Conservation (phyloP, 2,888 invertebrate genomes). For the Diploptera punctata region DNA sequence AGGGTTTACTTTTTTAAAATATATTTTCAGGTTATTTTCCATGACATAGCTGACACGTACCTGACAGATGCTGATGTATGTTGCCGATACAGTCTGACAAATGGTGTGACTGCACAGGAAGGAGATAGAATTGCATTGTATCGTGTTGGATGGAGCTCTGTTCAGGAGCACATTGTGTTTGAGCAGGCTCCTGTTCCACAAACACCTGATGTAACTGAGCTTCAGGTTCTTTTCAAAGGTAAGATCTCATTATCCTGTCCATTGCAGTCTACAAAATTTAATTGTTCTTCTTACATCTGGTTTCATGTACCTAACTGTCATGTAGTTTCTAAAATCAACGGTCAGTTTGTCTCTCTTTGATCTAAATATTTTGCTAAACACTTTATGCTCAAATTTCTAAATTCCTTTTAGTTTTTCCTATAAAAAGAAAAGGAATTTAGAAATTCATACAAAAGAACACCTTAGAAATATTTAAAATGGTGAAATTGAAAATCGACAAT, state of each 20-base stretch:
- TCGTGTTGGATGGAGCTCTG: constrained; percentile 43
- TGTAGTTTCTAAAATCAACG: too few species aligned
- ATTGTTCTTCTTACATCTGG: too few species aligned
- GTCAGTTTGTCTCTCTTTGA: too few species aligned
- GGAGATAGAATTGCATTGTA: constrained; percentile 42
- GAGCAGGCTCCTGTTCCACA: constrained; percentile 37
- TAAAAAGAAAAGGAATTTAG: too few species aligned
- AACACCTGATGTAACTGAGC: constrained; percentile 12
- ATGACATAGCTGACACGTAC: constrained; percentile 42
- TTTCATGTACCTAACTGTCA: too few species aligned
- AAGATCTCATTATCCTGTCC: not conserved
- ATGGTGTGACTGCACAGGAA: constrained; percentile 35
- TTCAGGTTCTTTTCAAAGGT: constrained; percentile 43
- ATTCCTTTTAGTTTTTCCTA: too few species aligned
- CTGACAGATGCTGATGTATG: constrained; percentile 44
- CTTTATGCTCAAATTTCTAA: too few species aligned
- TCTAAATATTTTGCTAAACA: too few species aligned
- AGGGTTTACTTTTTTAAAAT: not conserved
- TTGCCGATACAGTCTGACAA: constrained; percentile 43
- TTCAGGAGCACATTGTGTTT: constrained; percentile 35
- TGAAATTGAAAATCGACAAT: too few species aligned
- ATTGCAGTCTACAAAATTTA: too few species aligned
- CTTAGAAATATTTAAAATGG: too few species aligned
- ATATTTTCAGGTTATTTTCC: constrained; percentile 43
- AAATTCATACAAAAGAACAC: too few species aligned